Evolutionary conservation across 2,113 vertebrate species (phyloP), one percentile per base, ranked within the genome.

Genomic region (Carollia perspicillata): DNA sequence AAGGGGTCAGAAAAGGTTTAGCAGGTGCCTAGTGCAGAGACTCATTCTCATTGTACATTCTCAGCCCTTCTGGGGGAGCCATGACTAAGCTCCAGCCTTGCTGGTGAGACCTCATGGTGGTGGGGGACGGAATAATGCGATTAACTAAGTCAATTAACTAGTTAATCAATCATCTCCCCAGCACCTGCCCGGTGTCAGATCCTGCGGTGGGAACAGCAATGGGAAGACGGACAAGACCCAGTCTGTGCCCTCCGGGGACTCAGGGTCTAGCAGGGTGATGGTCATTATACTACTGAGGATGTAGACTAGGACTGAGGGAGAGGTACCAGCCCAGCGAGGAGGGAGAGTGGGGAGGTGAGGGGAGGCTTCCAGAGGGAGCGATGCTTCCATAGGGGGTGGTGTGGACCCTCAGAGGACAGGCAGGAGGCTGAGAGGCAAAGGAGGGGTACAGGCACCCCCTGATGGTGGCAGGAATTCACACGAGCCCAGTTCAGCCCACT

Each of bases 391-490:
- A n/a, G n/a, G n/a, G n/a, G 30, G 18, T 1, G 30, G 23, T 1
- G 30, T 60, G 30, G 33, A n/a, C 40, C 22, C 26, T 40, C 1
- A 16, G 88, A 33, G 28, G 55, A 28, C 33, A 40, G 11, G 1
- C 3, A 10, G 16, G 30, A 17, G 23, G 23, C 37, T 5, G 37
- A 63, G 77, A 66, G 12, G 33, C 20, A 26, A 20, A 22, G 30
- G 22, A 14, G 14, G 18, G 63, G 6, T 4, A 9, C 35, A 20
- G 33, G 74, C 1, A 28, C 35, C 44, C 37, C n/a, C 14, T 42
- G 40, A 23, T 37, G 1, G 6, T 0, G 4, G 40, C 5, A 1
- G 11, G 9, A 33, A 33, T 71, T 87, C 5, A 0, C 12, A 2
- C 12, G n/a, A 47, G 85, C 75, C 16, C 18, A 0, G 8, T 8